These are phyloP conservation scores for Endotricha flammealis DNA, from an alignment of 2,888 invertebrate species.

Conservation along the genomic window DNA sequence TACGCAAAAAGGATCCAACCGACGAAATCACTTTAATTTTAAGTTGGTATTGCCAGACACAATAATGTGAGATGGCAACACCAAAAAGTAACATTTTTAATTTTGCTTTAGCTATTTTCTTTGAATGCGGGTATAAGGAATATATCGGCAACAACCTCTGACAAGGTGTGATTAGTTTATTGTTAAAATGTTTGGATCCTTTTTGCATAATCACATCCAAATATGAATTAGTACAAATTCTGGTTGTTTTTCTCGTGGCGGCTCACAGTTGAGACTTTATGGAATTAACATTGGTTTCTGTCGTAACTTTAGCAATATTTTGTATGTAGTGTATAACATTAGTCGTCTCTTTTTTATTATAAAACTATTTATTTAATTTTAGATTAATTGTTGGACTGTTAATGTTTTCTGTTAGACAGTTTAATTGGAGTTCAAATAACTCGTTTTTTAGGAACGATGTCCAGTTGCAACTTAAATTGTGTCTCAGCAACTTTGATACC, in stretches of 20 bases:
- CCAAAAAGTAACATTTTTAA: too few species aligned
- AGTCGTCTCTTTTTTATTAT: slow-evolving; percentile 42
- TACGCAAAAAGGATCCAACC: too few species aligned
- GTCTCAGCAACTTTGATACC: neutral
- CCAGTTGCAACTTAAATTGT: neutral
- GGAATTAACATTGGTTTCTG: slow-evolving; percentile 48
- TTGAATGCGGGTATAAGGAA: too few species aligned
- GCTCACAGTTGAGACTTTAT: slow-evolving; percentile 25
- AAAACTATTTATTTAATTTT: slow-evolving; percentile 51
- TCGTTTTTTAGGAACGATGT: neutral
- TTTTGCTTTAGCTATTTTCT: too few species aligned
- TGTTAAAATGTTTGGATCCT: too few species aligned
- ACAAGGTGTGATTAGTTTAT: too few species aligned
- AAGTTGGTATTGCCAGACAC: too few species aligned
- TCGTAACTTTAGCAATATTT: slow-evolving; percentile 51
- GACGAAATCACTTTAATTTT: too few species aligned
- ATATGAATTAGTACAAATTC: slow-evolving; percentile 56
- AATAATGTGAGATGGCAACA: too few species aligned
- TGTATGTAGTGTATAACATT: slow-evolving; percentile 43
- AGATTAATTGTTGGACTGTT: slow-evolving; percentile 62
- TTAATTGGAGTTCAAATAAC: too few species aligned
- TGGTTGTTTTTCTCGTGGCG: slow-evolving; percentile 37
- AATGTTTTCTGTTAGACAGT: slow-evolving; percentile 45
- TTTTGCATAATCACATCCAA: too few species aligned
- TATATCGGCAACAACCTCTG: too few species aligned